Base-by-base conservation (phyloP, 1,140 invertebrate species). In the Trachymyrmex septentrionalis region DNA sequence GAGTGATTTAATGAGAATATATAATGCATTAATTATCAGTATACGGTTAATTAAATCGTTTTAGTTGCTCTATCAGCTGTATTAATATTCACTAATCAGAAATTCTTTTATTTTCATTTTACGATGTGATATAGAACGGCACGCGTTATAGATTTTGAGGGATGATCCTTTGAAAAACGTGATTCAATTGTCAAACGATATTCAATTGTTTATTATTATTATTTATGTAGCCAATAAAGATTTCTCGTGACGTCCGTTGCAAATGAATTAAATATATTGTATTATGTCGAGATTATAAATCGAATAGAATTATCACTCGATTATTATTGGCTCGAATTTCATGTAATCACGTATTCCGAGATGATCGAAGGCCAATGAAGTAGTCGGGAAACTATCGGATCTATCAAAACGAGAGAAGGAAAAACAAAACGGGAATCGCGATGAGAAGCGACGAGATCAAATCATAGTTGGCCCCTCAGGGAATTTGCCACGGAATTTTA, bases 401-500 rank as follows among this genome's bases (percentile, higher is more conserved):
- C 61, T 78, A 77, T 89, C 73, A 87, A 84, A 84, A 90, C n/a
- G 59, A 24, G 53, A 24, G 34, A 57, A 66, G 21, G 7, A 55
- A 48, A 19, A 27, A 38, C 12, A 61, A 66, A 38, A 16, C 16
- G 12, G 6, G 19, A 66, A n/a, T 75, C 16, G 34, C 34, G 64
- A 82, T 27, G 55, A 67, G 27, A 66, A 67, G 84, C 80, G 66
- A 72, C 53, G 80, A 50, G 30, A 34, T 38, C n/a, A 53, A 73
- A 85, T 90, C 55, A 34, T 50, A 57, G 59, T 80, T 21, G 24
- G 85, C 78, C 77, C 66, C 63, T 19, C 53, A 21, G 80, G 67
- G 53, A 80, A 66, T 72, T 61, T 89, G 72, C 69, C 76, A 71
- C 63, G 61, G 77, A 76, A 86, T 78, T 78, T 87, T 87, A 87